Base-by-base conservation (phyloP, 2,113 vertebrate genomes). In the Kryptolebias marmoratus region DNA sequence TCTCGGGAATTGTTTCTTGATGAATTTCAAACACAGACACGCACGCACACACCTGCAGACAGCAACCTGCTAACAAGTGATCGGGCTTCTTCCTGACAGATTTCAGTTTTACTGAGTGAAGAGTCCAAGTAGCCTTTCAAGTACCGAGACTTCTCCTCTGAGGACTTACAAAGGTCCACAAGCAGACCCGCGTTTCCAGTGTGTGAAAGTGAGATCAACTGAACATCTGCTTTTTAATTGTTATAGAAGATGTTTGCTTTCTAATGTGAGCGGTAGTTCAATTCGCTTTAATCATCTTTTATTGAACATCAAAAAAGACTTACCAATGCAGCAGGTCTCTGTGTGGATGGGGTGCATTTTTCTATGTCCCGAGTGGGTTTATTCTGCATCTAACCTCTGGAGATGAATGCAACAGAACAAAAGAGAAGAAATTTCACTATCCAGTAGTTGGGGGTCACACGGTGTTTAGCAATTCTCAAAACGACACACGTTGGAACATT, bases 121-220 rank as follows among this genome's bases (percentile, higher is more conserved):
- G 64, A 74, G 83, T 73, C 72, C 69, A 69, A 84, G 72, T 73
- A 63, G 64, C 65, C 77, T 86, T 82, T 88, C 57, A 82, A 80
- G 72, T 60, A 11, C 11, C 14, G 27, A 62, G 73, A 42, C 71
- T 65, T 71, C 7, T 53, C 69, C 70, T 77, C 72, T 32, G 61
- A 81, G 62, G 61, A 62, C 44, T 69, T 78, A 69, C 62, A 81
- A 81, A 81, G 59, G 75, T 71, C 68, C 59, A 27, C 10, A 10
- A 58, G 74, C 80, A 80, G 75, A 77, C 54, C 5, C 15, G 42
- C 53, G 72, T 16, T 22, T 31, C 27, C 42, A 70, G 53, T 50
- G 53, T 65, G 39, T 52, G 27, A 28, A 27, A 30, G n/a, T n/a
- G 62, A 78, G 22, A 60, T 56, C 47, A 56, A 14, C 30, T 50